Conservation (phyloP, 30 jellyfish, hydroid and myxozoan species). For the Phacellophora camtschatica region DNA sequence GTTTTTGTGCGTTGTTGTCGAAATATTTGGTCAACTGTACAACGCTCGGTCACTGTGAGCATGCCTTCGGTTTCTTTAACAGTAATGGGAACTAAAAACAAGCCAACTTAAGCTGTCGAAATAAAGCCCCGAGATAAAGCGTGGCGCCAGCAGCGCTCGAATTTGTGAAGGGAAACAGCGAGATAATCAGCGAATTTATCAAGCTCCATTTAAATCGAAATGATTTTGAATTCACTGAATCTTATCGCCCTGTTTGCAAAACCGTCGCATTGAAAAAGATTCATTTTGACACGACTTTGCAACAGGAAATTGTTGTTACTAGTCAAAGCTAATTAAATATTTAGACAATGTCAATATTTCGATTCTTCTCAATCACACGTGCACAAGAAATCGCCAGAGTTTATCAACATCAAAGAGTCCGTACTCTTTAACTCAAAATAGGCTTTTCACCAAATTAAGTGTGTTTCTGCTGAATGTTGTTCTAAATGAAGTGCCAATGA, state of each 20-base stretch:
- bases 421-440: no score
- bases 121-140: conserved; percentile 60
- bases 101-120: conserved; percentile 74
- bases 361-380: conserved; percentile 47
- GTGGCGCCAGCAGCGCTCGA: conserved; percentile 73
- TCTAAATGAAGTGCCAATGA: no score
- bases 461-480: no score
- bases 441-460: no score
- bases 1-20: conserved; percentile 67
- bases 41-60: conserved; percentile 47
- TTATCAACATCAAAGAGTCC: conserved; percentile 32
- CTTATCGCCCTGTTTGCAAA: conserved; percentile 60
- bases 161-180: conserved; percentile 27
- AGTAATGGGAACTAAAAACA: conserved; percentile 68
- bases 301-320: conserved; percentile 54
- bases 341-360: conserved; percentile 43
- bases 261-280: conserved; percentile 25
- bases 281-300: conserved; percentile 49
- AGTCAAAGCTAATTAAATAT: conserved; percentile 39
- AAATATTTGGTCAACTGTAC: conserved; percentile 74
- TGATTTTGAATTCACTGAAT: conserved; percentile 42
- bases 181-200: conserved; percentile 57
- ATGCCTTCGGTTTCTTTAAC: conserved; percentile 76
- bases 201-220: conserved; percentile 36
- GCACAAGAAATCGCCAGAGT: conserved; percentile 36